Evolutionary conservation across 2,113 vertebrate species (phyloP), one percentile per base, ranked within the genome.

Genomic region (Corythoichthys haematopterus): DNA sequence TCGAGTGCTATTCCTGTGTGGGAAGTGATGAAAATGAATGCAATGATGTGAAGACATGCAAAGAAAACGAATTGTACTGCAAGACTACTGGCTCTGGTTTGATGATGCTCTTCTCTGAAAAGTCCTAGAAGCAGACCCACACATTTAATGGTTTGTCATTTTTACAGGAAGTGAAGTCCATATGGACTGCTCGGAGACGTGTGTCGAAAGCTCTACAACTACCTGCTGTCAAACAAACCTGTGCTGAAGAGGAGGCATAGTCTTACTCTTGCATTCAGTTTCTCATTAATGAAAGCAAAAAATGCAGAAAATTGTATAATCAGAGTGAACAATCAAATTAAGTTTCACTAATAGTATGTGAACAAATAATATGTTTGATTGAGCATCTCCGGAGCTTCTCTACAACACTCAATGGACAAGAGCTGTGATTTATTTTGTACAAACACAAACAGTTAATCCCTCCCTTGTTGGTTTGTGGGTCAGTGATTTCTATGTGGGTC

Each of bases 1-100:
- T 90, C 61, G 62, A 0, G 11, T 89, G 89, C 69, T 86, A 62
- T 72, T 79, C 67, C 15, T 91, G 89, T 6, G 2, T 47, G 0
- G 12, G 5, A 0, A 50, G 13, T 0, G 8, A 28, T 0, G 70
- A 74, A 13, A 1, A 0, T 0, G 0, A 28, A 4, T 90, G 89
- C 13, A 86, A 77, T 66, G 69, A 9, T 0, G 28, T 1, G 11
- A 74, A 38, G 0, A 16, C 52, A 0, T 90, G 87, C 40, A 64
- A 69, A 0, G 0, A 0, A 0, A 1, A 36, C 0, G 35, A 51
- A 12, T 50, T 50, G 1, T 87, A 62, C 74, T 90, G 86, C 77
- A 84, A 62, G 69, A 48, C n/a, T 45, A 1, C 3, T 11, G 13
- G 2, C 62, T 1, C 4, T 0, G 20, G 62, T 48, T 12, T 47